Conservation (phyloP, 2,113 vertebrate species). For the Coturnix japonica region DNA sequence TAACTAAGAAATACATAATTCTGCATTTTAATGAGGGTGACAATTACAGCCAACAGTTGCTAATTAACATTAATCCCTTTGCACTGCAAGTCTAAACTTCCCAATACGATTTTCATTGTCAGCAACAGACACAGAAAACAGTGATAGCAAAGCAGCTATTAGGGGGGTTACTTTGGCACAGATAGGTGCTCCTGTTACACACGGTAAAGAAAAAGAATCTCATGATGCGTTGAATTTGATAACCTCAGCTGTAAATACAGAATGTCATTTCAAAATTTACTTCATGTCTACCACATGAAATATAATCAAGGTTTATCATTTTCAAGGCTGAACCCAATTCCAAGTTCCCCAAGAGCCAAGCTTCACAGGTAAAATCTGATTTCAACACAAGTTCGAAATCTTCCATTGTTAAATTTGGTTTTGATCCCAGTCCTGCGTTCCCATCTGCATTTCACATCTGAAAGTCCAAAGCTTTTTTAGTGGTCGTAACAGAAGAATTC, state of each 20-base stretch:
- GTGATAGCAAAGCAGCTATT: not conserved
- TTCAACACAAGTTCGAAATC: slow-evolving; percentile 16
- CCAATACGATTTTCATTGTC: slow-evolving; percentile 59
- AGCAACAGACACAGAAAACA: slow-evolving; percentile 45
- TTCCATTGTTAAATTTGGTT: slow-evolving; percentile 31
- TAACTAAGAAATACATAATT: slow-evolving; percentile 83
- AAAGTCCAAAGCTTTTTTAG: slow-evolving; percentile 35
- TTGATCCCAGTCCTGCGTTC: not conserved
- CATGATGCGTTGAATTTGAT: slow-evolving; percentile 18
- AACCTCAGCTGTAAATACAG: slow-evolving; percentile 21
- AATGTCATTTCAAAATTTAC: slow-evolving; percentile 35
- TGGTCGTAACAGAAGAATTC: not conserved
- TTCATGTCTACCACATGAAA: slow-evolving; percentile 17
- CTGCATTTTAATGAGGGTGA: slow-evolving; percentile 79
- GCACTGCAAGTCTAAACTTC: slow-evolving; percentile 67
- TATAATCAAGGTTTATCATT: slow-evolving; percentile 30
- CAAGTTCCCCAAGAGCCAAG: slow-evolving; percentile 29
- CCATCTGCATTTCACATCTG: not conserved
- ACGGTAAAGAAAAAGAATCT: slow-evolving; percentile 13
- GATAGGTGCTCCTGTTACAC: not conserved
- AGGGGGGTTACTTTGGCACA: not conserved
- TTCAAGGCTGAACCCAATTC: slow-evolving; percentile 17
- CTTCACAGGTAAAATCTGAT: slow-evolving; percentile 45
- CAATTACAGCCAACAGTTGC: slow-evolving; percentile 77
- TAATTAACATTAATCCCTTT: slow-evolving; percentile 80